Conservation (phyloP, 2,888 invertebrate species). For the Microctonus aethiopoides region DNA sequence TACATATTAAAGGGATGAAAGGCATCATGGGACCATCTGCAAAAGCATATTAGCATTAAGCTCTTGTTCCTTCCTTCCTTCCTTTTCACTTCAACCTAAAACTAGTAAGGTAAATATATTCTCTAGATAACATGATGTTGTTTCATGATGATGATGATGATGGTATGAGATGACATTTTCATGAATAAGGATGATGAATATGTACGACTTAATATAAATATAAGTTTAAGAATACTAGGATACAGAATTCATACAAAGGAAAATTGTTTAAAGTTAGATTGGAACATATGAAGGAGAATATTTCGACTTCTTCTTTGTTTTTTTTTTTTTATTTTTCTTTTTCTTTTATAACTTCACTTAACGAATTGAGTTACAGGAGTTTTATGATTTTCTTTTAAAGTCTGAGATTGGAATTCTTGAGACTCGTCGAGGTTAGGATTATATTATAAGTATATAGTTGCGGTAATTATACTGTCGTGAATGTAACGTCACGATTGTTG, state of each 20-base stretch:
- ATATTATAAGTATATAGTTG: background rate
- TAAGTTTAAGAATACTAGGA: background rate
- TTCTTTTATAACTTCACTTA: background rate
- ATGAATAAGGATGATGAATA: background rate
- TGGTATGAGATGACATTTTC: background rate
- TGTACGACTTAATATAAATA: background rate
- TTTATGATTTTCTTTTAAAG: background rate
- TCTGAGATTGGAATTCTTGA: too few species aligned
- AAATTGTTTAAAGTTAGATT: background rate
- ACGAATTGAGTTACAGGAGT: background rate
- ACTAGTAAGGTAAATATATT: constrained; percentile 41
- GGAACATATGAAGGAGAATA: background rate
- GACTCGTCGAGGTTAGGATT: background rate
- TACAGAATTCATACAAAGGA: background rate
- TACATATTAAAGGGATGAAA: constrained; percentile 6
- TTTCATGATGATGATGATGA: background rate
- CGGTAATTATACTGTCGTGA: background rate
- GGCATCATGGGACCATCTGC: constrained; percentile 37
- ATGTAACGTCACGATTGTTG: background rate
- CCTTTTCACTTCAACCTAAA: constrained; percentile 11
- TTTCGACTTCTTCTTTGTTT: background rate
- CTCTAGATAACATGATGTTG: constrained; percentile 35
- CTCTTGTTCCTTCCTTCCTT: constrained; percentile 32
- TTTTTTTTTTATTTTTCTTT: background rate
- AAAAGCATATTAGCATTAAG: constrained; percentile 47